phyloP scores from a whole-genome alignment of 2,888 invertebrate species.

The Drosophila fulvimacula region DNA sequence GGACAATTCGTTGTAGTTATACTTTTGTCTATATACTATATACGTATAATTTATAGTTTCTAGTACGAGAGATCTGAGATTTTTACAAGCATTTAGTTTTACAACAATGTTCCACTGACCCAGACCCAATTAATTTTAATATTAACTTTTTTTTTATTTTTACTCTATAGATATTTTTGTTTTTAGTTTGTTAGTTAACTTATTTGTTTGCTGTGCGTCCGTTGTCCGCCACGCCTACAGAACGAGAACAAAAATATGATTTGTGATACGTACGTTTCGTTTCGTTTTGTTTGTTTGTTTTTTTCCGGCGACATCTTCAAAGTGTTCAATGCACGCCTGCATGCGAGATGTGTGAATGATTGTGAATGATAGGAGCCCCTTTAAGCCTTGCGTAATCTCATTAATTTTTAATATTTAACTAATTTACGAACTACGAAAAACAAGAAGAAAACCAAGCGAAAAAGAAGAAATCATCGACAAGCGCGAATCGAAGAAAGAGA shows the following conservation, averaged over 20 bases:
- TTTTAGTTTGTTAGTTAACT: constrained; percentile 31
- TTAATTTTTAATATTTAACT: constrained; percentile 61
- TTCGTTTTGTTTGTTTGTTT: constrained; percentile 21
- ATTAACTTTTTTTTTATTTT: constrained; percentile 8
- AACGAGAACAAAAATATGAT: constrained; percentile 49
- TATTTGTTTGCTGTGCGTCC: constrained; percentile 41
- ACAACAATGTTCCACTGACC: constrained; percentile 42
- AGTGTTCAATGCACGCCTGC: constrained; percentile 30
- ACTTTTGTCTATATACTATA: constrained; percentile 35
- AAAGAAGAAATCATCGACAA: too few species aligned
- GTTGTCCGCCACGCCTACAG: constrained; percentile 47
- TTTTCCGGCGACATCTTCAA: constrained; percentile 20
- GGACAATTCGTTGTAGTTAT: constrained; percentile 46
- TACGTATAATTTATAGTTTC: constrained; percentile 60
- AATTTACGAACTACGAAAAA: constrained; percentile 28
- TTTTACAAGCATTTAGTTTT: constrained; percentile 69
- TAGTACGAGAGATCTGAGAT: constrained; percentile 74
- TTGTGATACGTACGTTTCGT: constrained; percentile 64
- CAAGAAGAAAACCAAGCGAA: too few species aligned
- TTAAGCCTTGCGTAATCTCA: constrained; percentile 62
- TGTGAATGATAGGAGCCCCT: constrained; percentile 27
- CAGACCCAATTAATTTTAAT: constrained; percentile 32
- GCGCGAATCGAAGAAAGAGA: too few species aligned
- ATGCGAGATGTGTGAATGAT: constrained; percentile 19
- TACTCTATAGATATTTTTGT: constrained; percentile 10